Conservation (phyloP, 2,888 invertebrate genomes). For the Drosophila kuntzei region DNA sequence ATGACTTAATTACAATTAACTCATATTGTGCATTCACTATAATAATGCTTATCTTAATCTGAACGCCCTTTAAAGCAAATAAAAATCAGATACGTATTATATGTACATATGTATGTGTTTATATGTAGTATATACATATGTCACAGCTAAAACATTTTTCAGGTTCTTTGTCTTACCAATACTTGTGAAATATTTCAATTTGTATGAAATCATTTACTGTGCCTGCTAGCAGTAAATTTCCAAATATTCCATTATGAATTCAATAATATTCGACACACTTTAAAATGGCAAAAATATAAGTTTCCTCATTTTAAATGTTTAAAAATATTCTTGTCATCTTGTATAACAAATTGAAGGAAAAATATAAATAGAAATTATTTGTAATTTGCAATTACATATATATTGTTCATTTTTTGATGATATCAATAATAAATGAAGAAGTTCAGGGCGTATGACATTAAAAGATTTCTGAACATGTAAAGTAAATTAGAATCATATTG, state of each 20-base stretch:
- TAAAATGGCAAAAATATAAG: neutral
- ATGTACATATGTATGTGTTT: neutral
- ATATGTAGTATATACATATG: constrained; percentile 3
- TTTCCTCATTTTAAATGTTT: neutral
- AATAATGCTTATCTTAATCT: constrained; percentile 22
- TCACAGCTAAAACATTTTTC: constrained; percentile 32
- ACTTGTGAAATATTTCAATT: constrained; percentile 20
- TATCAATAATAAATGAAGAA: neutral
- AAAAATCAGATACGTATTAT: constrained; percentile 10
- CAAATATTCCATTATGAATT: neutral
- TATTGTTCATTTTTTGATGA: neutral
- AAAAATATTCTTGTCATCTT: neutral
- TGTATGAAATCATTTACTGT: constrained; percentile 16
- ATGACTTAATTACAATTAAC: constrained; percentile 7
- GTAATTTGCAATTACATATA: neutral
- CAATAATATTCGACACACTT: neutral
- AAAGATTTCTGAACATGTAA: too few species aligned
- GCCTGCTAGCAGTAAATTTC: constrained; percentile 4
- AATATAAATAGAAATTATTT: neutral
- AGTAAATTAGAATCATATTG: neutral
- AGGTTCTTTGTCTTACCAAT: constrained; percentile 30
- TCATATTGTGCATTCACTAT: constrained; percentile 3
- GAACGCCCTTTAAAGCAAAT: constrained; percentile 10
- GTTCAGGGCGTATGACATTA: neutral
- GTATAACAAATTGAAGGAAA: neutral